Evolutionary conservation across 2,888 invertebrate genomes (phyloP).

Genomic region (Cetonia aurata): DNA sequence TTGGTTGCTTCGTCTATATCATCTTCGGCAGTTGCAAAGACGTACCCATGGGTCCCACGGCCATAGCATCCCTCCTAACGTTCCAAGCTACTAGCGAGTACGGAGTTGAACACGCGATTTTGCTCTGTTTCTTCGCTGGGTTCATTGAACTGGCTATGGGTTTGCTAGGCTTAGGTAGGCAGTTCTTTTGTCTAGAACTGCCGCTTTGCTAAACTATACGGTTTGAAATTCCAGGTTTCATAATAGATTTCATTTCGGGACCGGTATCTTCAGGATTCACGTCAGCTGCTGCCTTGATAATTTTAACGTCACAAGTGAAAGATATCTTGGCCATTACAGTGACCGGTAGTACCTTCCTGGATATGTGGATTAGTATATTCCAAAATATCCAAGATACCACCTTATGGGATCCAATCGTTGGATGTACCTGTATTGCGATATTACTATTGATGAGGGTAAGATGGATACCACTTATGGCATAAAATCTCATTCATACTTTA

Average conservation of each 20-base stretch:
- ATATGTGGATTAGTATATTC: conserved; percentile 82
- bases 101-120: conserved; percentile 76
- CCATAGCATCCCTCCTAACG: conserved; percentile 89
- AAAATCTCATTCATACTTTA: too few relatives aligned
- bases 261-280: conserved; percentile 92
- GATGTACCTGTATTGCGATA: conserved; percentile 79
- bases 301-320: conserved; percentile 88
- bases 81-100: conserved; percentile 79
- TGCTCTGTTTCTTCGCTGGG: conserved; percentile 82
- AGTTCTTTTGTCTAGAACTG: too few relatives aligned
- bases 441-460: conserved; percentile 82
- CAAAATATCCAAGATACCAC: conserved; percentile 75
- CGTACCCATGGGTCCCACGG: conserved; percentile 94
- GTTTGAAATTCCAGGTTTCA: conserved; percentile 72
- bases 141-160: conserved; percentile 85
- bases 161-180: conserved; percentile 80
- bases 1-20: conserved; percentile 92
- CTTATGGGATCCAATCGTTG: conserved; percentile 81
- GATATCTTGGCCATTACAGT: conserved; percentile 82
- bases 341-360: conserved; percentile 81
- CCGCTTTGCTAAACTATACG: conserved; percentile 8
- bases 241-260: conserved; percentile 91
- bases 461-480: too few relatives aligned
- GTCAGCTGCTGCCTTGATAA: conserved; percentile 90
- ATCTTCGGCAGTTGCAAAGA: conserved; percentile 93